Base-by-base conservation (phyloP, 2,113 vertebrate species). In the Scomber colias region DNA sequence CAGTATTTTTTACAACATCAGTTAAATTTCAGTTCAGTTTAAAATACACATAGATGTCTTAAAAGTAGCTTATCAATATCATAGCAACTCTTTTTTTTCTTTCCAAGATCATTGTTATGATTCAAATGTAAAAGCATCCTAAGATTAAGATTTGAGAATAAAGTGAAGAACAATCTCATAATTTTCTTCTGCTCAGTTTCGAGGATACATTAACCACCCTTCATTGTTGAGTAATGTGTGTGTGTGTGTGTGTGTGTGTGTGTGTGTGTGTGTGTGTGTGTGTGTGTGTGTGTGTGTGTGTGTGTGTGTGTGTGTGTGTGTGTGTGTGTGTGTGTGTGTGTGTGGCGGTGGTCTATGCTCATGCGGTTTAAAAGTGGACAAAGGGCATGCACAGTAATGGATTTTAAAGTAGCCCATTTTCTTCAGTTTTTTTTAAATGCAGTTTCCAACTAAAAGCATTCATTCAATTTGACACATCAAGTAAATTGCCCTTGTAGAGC, bases 381-480 rank as follows among this genome's bases (percentile, higher is more conserved):
- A 78, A 79, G 63, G 3, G 12, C 12, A 2, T 55, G 64, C 16
- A 16, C 48, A 30, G 24, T 82, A 82, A 82, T 88, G 75, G 63
- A 62, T 79, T 88, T 83, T 74, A 67, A 88, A 83, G 72, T 16
- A 74, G 82, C 63, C n/a, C 14, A 16, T 71, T 11, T 44, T 69
- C 49, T 79, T 5, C 35, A 64, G 2, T 6, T 61, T 44, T 44
- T 57, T n/a, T 4, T 21, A 9, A n/a, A 67, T n/a, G 40, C 63
- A 69, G 78, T 46, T 54, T 11, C 56, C 71, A 75, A 67, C 75
- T 68, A 11, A 30, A 45, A 55, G 30, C 21, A 44, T 64, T 64
- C 5, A 55, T 64, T 64, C 5, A 55, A 9, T 44, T 27, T 0
- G 3, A 30, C 16, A 30, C 16, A 17, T 45, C 44, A 19, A n/a